A percentile compares a stretch with the other conserved stretches of the same genome.
These are phyloP conservation scores for Porphyrio hochstetteri DNA, from an alignment of 2,113 vertebrate genomes.

Conservation along the genomic window DNA sequence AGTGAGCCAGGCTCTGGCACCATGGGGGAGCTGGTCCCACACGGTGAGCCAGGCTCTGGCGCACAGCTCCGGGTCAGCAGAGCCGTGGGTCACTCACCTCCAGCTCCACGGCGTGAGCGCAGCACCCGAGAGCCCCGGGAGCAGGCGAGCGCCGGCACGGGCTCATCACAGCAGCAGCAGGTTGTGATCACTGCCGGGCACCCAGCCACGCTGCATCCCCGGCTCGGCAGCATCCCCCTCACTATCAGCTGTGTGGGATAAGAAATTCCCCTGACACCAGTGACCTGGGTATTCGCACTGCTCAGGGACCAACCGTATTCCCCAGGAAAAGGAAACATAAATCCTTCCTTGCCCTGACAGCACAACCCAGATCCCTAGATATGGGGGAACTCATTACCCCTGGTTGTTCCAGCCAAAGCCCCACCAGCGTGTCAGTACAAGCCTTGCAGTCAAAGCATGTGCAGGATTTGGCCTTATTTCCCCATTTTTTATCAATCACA, in stretches of 20 bases:
- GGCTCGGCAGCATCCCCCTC: not conserved
- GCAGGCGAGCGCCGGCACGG: rapidly evolving
- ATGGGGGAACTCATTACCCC: not conserved
- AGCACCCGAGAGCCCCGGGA: not conserved
- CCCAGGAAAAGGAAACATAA: slow-evolving; percentile 38
- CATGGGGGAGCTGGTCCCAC: not conserved
- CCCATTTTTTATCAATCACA: slow-evolving; percentile 40
- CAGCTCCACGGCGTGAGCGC: rapidly evolving
- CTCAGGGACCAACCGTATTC: not conserved
- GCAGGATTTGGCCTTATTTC: slow-evolving; percentile 39
- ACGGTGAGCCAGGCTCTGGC: rapidly evolving
- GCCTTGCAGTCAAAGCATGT: not conserved
- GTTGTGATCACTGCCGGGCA: not conserved
- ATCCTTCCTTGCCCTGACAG: not conserved
- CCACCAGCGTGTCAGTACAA: not conserved
- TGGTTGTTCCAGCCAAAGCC: not conserved
- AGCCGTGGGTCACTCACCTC: not conserved
- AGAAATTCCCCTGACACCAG: not conserved
- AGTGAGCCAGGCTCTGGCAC: not conserved
- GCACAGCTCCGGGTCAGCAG: not conserved
- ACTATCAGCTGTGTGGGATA: not conserved
- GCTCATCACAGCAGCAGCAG: not conserved
- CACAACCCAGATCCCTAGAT: not conserved
- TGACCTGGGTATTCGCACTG: not conserved
- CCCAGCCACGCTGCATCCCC: rapidly evolving